These are phyloP conservation scores for Gracilinanus agilis DNA, from an alignment of 2,113 vertebrate species.

Conservation along the genomic window DNA sequence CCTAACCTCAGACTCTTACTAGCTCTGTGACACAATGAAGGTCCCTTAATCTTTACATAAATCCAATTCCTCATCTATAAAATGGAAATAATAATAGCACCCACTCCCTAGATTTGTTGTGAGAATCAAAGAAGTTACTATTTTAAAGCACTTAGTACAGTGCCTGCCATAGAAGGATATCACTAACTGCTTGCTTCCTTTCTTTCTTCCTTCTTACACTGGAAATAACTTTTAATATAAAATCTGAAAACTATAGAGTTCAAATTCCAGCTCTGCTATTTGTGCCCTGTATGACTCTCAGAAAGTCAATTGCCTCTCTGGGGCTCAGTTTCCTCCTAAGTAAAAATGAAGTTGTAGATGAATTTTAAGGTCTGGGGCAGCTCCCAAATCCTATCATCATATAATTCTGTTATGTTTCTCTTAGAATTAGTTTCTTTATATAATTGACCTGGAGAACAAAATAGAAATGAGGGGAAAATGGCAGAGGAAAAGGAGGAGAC, in stretches of 20 bases:
- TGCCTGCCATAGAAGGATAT: background rate
- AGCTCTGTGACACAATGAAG: background rate
- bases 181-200: background rate
- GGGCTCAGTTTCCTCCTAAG: background rate
- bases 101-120: background rate
- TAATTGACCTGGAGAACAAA: background rate
- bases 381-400: background rate
- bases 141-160: background rate
- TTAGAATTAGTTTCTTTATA: background rate
- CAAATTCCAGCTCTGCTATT: background rate
- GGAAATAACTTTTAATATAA: background rate
- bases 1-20: background rate
- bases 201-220: background rate
- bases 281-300: background rate
- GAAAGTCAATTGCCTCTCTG: background rate
- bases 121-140: background rate
- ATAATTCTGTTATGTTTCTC: background rate
- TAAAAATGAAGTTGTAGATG: background rate
- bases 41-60: background rate
- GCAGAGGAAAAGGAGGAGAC: no score
- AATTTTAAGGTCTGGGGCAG: background rate
- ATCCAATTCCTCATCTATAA: background rate
- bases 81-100: background rate
- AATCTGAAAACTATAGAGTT: background rate
- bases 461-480: background rate